These are phyloP conservation scores for Pseudomyrmex gracilis DNA, from an alignment of 1,140 invertebrate species.

Conservation along the genomic window DNA sequence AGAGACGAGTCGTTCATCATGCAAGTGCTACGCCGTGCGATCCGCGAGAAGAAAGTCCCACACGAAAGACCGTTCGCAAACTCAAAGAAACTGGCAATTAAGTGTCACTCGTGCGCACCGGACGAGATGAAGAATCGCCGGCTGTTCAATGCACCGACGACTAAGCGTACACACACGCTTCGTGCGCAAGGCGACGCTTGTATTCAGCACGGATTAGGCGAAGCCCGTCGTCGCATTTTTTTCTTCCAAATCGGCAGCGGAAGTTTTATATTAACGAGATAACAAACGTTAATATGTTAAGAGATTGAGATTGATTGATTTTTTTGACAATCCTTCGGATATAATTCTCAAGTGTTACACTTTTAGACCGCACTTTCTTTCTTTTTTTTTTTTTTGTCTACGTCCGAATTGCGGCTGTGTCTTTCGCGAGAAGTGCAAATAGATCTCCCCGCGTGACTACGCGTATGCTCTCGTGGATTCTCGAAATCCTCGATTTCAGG, in stretches of 20 bases:
- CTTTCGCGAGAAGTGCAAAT: constrained; percentile 18
- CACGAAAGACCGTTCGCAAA: neutral
- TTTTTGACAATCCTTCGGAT: neutral
- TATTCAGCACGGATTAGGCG: constrained; percentile 28
- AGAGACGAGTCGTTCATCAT: constrained; percentile 67
- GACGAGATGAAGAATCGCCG: constrained; percentile 53
- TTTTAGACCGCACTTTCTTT: neutral
- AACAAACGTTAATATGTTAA: constrained; percentile 29
- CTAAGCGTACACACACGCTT: neutral
- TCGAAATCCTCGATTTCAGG: constrained; percentile 40
- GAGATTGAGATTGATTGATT: neutral
- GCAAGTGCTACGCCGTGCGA: neutral
- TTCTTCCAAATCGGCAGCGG: neutral
- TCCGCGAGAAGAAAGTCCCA: neutral
- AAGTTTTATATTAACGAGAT: constrained; percentile 21
- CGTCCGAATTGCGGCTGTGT: constrained; percentile 38
- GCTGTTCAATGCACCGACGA: neutral
- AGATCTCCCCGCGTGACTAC: neutral
- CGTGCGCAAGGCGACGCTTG: constrained; percentile 11
- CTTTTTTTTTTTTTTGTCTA: constrained; percentile 18
- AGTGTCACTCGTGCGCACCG: constrained; percentile 35
- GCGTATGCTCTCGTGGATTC: neutral
- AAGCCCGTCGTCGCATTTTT: constrained; percentile 23
- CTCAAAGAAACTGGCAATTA: constrained; percentile 68
- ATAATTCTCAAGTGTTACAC: neutral